Base-by-base conservation (phyloP, 1,140 invertebrate genomes). In the Pogonus chalceus region DNA sequence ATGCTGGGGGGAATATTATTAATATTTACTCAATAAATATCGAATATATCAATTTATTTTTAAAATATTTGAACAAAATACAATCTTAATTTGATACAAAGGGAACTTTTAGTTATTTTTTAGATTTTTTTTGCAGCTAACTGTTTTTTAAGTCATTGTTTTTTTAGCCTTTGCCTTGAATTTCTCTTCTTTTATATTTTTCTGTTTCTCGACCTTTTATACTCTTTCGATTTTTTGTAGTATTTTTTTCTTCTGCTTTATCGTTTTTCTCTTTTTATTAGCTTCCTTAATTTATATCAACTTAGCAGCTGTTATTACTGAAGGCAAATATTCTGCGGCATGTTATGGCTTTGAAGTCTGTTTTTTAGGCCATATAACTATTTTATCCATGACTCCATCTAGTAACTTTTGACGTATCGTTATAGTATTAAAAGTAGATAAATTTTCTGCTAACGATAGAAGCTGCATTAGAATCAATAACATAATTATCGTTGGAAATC, bases 371-470 rank as follows among this genome's bases (percentile, higher is more conserved):
- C 56, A 59, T 20, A 55, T 35, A 53, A 26, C 26, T 49, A 22
- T 35, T 51, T 60, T 62, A 59, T 59, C 61, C 49, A 57, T 56
- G 3, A 65, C 53, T 37, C 31, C 24, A 20, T 20, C 52, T 24
- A 54, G 53, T 35, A 52, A 52, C 20, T 60, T 54, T n/a, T n/a
- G n/a, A n/a, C n/a, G n/a, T n/a, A n/a, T n/a, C n/a, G n/a, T n/a
- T n/a, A n/a, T n/a, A n/a, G n/a, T n/a, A n/a, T n/a, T n/a, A n/a
- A n/a, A n/a, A n/a, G n/a, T n/a, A n/a, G n/a, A n/a, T n/a, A n/a
- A n/a, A n/a, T n/a, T n/a, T n/a, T n/a, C n/a, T n/a, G n/a, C n/a
- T n/a, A n/a, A n/a, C n/a, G n/a, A n/a, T n/a, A n/a, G n/a, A n/a
- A n/a, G n/a, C n/a, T n/a, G n/a, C n/a, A n/a, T n/a, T n/a, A n/a